A percentile compares a stretch with the other conserved stretches of the same genome.
phyloP scores from a whole-genome alignment of 2,113 vertebrate genomes.

The Hemiscyllium ocellatum region DNA sequence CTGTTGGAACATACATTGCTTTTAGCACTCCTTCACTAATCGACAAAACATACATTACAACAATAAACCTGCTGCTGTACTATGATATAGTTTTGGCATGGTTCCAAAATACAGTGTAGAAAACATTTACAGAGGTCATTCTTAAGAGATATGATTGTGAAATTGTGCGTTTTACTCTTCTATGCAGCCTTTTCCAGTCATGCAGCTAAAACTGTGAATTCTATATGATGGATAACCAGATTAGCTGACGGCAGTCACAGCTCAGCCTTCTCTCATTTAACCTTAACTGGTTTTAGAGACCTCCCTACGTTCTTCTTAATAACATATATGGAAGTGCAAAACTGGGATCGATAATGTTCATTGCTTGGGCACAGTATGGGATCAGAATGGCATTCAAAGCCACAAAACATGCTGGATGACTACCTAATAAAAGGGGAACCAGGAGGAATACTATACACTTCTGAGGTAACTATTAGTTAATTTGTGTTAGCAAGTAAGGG shows the following conservation, averaged over 20 bases:
- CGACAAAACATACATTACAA: neutral
- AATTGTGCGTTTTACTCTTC: neutral
- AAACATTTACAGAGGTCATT: neutral
- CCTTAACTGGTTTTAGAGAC: neutral
- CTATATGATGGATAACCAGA: neutral
- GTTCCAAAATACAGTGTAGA: neutral
- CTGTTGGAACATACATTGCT: neutral
- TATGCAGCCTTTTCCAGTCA: neutral
- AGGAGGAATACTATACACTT: too few species aligned
- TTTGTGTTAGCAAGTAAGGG: too few species aligned
- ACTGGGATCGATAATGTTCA: neutral
- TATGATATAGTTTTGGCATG: neutral
- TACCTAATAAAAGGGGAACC: neutral
- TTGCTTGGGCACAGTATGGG: neutral
- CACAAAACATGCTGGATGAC: neutral
- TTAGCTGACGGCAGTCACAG: neutral
- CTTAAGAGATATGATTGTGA: slow-evolving; percentile 2
- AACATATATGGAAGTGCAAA: neutral
- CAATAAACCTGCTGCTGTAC: neutral
- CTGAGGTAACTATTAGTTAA: too few species aligned
- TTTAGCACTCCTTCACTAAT: neutral
- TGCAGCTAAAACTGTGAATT: neutral
- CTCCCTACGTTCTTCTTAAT: neutral
- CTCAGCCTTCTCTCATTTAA: neutral
- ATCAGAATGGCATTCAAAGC: neutral